phyloP scores from a whole-genome alignment of 2,888 invertebrate species.

The Lasioglossum oenotherae region DNA sequence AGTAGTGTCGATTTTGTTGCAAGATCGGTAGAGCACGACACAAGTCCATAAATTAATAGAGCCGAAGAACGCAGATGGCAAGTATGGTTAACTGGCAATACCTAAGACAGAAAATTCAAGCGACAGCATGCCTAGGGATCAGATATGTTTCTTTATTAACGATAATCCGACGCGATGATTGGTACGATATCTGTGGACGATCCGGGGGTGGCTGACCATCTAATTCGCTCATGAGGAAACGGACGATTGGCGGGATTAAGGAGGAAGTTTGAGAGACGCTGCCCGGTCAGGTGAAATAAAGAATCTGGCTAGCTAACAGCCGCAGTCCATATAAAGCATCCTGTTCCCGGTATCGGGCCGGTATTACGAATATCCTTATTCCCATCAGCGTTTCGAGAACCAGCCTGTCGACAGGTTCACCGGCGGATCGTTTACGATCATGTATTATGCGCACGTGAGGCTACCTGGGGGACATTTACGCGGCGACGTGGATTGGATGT shows the following conservation, averaged over 20 bases:
- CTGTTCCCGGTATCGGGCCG: slow-evolving; percentile 38
- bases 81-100: not conserved
- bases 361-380: slow-evolving; percentile 59
- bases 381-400: slow-evolving; percentile 55
- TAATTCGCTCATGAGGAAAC: not conserved
- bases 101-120: not conserved
- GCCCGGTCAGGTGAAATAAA: slow-evolving; percentile 32
- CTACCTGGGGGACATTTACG: slow-evolving; percentile 53
- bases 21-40: not conserved
- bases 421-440: slow-evolving; percentile 59
- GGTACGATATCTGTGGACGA: not conserved
- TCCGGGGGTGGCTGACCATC: not conserved
- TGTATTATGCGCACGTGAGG: slow-evolving; percentile 58
- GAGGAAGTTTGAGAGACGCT: slow-evolving; percentile 36
- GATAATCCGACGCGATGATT: not conserved
- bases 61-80: not conserved
- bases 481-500: slow-evolving; percentile 45
- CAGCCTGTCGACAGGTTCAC: slow-evolving; percentile 65
- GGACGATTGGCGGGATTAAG: not conserved
- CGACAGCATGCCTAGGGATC: not conserved
- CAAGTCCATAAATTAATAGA: not conserved
- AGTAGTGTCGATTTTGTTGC: too few relatives aligned
- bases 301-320: slow-evolving; percentile 31
- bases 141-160: not conserved
- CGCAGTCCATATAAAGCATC: slow-evolving; percentile 48